Conservation (phyloP, 2,888 invertebrate genomes). For the Acleris holmiana region DNA sequence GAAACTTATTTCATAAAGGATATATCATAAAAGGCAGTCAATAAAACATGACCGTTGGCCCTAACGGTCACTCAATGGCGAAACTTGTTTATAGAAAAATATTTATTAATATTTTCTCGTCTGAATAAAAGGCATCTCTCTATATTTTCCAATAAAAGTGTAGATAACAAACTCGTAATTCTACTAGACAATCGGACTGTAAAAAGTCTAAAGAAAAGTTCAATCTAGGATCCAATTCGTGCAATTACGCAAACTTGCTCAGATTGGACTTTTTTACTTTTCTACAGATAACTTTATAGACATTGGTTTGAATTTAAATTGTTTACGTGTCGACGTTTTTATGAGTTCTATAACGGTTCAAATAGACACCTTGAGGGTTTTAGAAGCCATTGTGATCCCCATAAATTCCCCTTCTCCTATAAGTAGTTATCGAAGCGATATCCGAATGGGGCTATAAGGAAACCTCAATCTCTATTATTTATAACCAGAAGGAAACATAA, state of each 20-base stretch:
- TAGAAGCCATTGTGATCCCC: conserved; percentile 10
- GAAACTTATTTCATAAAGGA: too few relatives aligned
- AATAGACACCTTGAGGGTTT: conserved; percentile 6
- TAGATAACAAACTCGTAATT: too few relatives aligned
- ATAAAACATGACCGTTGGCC: too few relatives aligned
- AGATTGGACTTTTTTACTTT: not conserved
- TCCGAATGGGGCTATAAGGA: conserved; percentile 38
- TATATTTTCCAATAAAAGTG: too few relatives aligned
- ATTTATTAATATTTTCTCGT: too few relatives aligned
- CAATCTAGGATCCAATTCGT: not conserved
- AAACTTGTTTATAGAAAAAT: too few relatives aligned
- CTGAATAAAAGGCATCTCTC: too few relatives aligned
- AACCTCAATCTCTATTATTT: conserved; percentile 44
- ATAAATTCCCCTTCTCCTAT: conserved; percentile 27
- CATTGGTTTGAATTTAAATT: conserved; percentile 1
- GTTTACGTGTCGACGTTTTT: conserved; percentile 11
- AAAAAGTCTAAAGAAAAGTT: not conserved
- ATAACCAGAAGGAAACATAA: conserved; percentile 43
- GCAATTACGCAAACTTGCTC: not conserved
- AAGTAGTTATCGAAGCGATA: conserved; percentile 39
- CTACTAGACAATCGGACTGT: not conserved
- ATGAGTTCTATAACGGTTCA: conserved; percentile 8
- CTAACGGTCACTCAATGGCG: too few relatives aligned
- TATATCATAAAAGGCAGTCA: too few relatives aligned
- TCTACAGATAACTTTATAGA: not conserved